These are phyloP conservation scores for Ianthella basta DNA, from an alignment of 37 sponge, comb jelly and placozoan species.

Conservation along the genomic window DNA sequence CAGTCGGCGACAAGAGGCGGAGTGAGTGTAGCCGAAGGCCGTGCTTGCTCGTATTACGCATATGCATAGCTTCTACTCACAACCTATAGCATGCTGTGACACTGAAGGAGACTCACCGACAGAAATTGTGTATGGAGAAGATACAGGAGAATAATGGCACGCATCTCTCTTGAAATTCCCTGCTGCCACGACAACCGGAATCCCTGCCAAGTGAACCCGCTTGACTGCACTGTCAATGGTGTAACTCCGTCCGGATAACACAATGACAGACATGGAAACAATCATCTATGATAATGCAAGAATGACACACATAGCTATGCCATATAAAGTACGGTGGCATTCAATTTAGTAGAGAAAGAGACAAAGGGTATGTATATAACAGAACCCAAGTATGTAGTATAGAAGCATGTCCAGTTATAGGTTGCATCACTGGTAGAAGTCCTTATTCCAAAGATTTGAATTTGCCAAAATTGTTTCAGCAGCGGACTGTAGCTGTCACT, in stretches of 20 bases:
- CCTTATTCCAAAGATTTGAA: too few species aligned
- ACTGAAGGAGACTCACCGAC: neutral
- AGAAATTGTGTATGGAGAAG: neutral
- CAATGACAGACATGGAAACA: neutral
- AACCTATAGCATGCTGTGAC: neutral
- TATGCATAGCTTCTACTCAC: neutral
- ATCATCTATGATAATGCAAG: neutral
- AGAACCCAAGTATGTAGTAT: too few species aligned
- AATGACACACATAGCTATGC: neutral
- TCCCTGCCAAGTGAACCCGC: neutral
- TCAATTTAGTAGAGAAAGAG: neutral
- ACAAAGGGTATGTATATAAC: too few species aligned
- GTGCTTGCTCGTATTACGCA: neutral
- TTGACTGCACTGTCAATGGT: neutral
- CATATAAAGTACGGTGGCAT: neutral
- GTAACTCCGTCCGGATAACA: neutral
- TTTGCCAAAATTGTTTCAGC: too few species aligned
- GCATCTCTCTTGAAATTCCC: constrained; percentile 55
- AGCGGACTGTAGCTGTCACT: too few species aligned
- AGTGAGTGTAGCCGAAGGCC: neutral
- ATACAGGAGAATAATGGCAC: neutral
- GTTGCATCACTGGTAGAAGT: too few species aligned
- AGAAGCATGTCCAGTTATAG: too few species aligned
- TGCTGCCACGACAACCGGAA: constrained; percentile 62
- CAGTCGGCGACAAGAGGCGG: neutral